Evolutionary conservation across 2,797 vertebrate species (phyloP), one percentile per base, ranked within the genome.

Genomic region (Centroberyx gerrardi): DNA sequence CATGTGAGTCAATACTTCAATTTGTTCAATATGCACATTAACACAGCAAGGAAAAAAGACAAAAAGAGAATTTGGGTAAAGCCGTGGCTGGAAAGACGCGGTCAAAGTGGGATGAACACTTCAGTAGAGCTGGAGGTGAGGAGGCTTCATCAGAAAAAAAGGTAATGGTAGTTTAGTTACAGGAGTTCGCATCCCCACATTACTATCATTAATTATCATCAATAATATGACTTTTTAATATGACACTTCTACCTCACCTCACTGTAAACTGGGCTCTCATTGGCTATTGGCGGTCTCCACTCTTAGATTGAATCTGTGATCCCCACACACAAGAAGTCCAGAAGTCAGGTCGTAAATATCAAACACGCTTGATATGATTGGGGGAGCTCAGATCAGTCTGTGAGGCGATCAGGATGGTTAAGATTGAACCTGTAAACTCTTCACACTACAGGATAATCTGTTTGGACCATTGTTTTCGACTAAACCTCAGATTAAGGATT

Each of bases 331-430:
- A 5, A 13, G 15, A 15, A 27, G 36, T 46, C 27, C 38, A 63
- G 17, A 62, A 36, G 28, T 38, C 3, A 7, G 27, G 44, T 29
- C 49, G 28, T 40, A 63, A 42, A 58, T 73, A 72, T 56, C 49
- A 29, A 62, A 59, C 36, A 54, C 73, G 3, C 54, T 33, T 33
- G 5, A 51, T 51, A 55, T 46, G 13, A 55, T 65, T 42, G 29
- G 38, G 53, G 28, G n/a, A 59, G 59, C 38, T 72, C 59, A 63
- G 6, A 51, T 40, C 9, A 12, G 38, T 48, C 46, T 48, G 46
- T 15, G 17, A 6, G 10, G 54, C 29, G 1, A 33, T 42, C 14
- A 15, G 4, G 14, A 15, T 48, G 1, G 59, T 63, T 60, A 31
- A 29, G 5, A 62, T 17, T 44, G 22, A 29, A 62, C 22, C 22